Base-by-base conservation (phyloP, 2,888 invertebrate genomes). In the Blomia tropicalis region DNA sequence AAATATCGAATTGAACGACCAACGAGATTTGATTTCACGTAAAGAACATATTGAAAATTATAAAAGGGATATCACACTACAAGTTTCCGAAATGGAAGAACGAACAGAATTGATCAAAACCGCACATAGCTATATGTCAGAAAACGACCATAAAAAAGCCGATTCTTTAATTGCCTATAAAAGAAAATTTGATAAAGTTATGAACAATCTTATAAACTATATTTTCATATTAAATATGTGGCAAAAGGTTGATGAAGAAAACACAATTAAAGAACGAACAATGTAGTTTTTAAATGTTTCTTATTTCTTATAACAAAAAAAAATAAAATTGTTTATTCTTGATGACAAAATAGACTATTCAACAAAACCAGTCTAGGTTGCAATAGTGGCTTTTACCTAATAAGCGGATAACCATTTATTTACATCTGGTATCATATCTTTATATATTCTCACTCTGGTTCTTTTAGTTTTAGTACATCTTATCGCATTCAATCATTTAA, bases 51-150 rank as follows among this genome's bases (percentile, higher is more conserved):
- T 56, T 3, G 56, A 56, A 23, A 36, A 29, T 36, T 56, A 56
- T 25, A 56, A 56, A 19, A 27, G 14, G 22, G 19, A 56, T 19
- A 56, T 56, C 4, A 19, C 25, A 2, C 27, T 29, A 36, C 31
- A 31, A 36, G 36, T 36, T 3, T 14, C 11, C 2, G 56, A 56
- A 19, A 27, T n/a, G 23, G 32, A 32, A 30, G 32, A 56, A 36
- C 17, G 19, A 36, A 36, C 11, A n/a, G 25, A n/a, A 4, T 31
- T 56, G 11, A 56, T 56, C 25, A 56, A 3, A 4, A 32, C 56
- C n/a, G 56, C 56, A 19, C 56, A 56, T 25, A 36, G 29, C 19
- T 36, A 27, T 22, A 56, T 56, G 56, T 56, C 56, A 27, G 56
- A 56, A 2, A 32, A 30, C 23, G 56, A 56, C 23, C 56, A 56